These are phyloP conservation scores for Mormyrops attenuatus DNA, from an alignment of 2,797 vertebrate species.

Conservation along the genomic window DNA sequence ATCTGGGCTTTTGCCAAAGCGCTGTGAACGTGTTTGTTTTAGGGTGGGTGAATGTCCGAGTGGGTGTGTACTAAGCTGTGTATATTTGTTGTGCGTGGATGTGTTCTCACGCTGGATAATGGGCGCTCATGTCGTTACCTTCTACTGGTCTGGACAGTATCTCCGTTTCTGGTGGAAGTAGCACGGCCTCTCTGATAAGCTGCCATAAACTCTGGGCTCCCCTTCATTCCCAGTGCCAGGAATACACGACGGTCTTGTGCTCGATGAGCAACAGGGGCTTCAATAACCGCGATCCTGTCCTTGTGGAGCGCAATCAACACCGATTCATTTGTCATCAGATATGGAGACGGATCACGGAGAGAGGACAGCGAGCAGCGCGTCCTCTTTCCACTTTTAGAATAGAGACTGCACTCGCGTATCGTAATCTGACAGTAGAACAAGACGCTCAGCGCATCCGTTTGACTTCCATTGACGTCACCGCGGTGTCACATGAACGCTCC, in stretches of 20 bases:
- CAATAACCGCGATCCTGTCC: background rate
- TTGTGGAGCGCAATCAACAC: constrained; percentile 16
- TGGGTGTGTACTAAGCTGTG: background rate
- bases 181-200: background rate
- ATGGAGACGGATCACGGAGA: constrained; percentile 10
- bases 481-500: constrained; percentile 71
- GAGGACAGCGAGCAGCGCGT: background rate
- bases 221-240: background rate
- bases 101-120: constrained; percentile 6
- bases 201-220: background rate
- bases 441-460: constrained; percentile 69
- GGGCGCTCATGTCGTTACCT: background rate
- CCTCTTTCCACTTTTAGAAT: constrained; percentile 29
- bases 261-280: background rate
- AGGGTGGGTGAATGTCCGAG: constrained; percentile 14
- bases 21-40: constrained; percentile 7
- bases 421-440: constrained; percentile 50
- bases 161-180: background rate
- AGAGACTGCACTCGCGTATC: constrained; percentile 28
- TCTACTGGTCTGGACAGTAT: background rate
- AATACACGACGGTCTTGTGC: constrained; percentile 1
- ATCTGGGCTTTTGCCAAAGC: background rate
- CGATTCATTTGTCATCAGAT: constrained; percentile 16
- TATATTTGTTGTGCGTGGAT: constrained; percentile 11
- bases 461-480: constrained; percentile 87